phyloP scores from a whole-genome alignment of 2,888 invertebrate species.

The Coelinius sp. region DNA sequence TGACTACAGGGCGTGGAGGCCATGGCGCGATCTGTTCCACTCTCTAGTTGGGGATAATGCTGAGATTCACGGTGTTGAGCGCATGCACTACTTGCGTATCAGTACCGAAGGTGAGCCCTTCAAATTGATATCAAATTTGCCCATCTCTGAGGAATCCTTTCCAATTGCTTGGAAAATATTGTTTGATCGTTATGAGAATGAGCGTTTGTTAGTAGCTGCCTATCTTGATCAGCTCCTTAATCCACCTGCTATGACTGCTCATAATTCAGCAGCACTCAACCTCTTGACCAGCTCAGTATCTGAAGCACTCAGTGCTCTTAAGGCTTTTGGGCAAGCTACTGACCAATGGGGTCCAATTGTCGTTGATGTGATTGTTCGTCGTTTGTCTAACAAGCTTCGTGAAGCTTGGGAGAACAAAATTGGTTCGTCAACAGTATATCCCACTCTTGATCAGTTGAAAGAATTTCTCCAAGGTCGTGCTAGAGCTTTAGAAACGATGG shows the following conservation, averaged over 20 bases:
- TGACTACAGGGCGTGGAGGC: background rate
- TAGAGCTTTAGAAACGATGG: too few relatives aligned
- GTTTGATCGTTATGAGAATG: background rate
- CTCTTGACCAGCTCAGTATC: too few relatives aligned
- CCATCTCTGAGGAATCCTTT: constrained; percentile 2
- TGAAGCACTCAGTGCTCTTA: too few relatives aligned
- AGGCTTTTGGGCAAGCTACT: too few relatives aligned
- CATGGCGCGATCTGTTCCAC: constrained; percentile 17
- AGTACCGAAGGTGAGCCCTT: background rate
- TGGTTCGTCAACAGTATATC: too few relatives aligned
- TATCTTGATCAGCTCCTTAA: constrained; percentile 3
- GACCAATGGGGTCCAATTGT: too few relatives aligned
- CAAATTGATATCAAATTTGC: constrained; percentile 9
- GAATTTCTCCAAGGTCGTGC: too few relatives aligned
- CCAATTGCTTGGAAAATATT: background rate
- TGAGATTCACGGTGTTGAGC: constrained; percentile 4
- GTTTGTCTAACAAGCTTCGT: too few relatives aligned
- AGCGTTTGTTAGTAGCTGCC: background rate
- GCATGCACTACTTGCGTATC: constrained; percentile 15
- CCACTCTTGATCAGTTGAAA: too few relatives aligned
- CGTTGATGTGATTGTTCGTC: too few relatives aligned
- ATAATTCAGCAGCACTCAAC: too few relatives aligned
- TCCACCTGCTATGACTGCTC: background rate
- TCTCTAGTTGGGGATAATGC: constrained; percentile 6
- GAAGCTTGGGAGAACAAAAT: too few relatives aligned